These are phyloP conservation scores for Smittia aterrima DNA, from an alignment of 2,888 invertebrate species.

Conservation along the genomic window DNA sequence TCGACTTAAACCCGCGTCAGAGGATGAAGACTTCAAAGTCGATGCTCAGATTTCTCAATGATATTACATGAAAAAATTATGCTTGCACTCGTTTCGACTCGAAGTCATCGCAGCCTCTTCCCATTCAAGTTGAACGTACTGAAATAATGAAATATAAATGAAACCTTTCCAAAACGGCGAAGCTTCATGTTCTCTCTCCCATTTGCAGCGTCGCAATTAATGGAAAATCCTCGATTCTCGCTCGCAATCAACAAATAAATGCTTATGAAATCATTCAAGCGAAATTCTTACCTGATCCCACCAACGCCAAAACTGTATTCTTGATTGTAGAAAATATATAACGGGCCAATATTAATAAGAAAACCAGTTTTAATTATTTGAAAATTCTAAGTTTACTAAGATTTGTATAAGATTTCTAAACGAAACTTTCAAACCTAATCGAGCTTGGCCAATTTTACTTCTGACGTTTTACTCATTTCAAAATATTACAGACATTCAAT, in stretches of 20 bases:
- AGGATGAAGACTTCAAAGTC: background rate
- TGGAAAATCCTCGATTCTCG: background rate
- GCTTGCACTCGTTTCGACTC: background rate
- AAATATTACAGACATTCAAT: constrained; percentile 31
- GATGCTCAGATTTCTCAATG: background rate
- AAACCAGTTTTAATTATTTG: too few species aligned
- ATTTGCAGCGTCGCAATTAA: constrained; percentile 4
- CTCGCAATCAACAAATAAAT: background rate
- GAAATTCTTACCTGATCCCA: too few species aligned
- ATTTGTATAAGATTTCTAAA: too few species aligned
- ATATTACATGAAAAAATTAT: constrained; percentile 1
- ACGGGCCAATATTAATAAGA: too few species aligned
- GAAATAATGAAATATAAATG: background rate
- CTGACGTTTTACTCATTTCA: too few species aligned
- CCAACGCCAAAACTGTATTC: too few species aligned
- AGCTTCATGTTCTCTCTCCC: background rate
- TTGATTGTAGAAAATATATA: too few species aligned
- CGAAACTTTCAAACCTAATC: too few species aligned
- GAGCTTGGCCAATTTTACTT: too few species aligned
- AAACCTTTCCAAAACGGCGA: background rate
- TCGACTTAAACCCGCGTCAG: background rate
- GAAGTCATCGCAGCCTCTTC: too few species aligned
- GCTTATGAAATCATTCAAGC: background rate
- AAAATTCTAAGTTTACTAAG: too few species aligned
- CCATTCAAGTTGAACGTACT: background rate